These are phyloP conservation scores for Spilogale gracilis DNA, from an alignment of 2,113 vertebrate genomes.

Conservation along the genomic window DNA sequence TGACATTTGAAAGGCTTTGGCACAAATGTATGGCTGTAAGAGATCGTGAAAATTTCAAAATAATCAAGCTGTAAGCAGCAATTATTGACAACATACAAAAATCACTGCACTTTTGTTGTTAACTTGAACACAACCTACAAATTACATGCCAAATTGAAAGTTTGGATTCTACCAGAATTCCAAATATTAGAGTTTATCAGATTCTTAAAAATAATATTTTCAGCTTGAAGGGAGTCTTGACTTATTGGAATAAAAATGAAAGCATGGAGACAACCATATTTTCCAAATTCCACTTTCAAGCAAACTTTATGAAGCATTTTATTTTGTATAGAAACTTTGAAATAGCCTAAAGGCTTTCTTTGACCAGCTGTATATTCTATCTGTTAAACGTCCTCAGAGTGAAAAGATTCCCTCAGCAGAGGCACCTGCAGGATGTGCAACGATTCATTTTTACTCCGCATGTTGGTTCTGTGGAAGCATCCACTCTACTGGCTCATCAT, in stretches of 20 bases:
- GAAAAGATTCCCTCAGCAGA: conserved; percentile 81
- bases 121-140: conserved; percentile 39
- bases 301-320: conserved; percentile 79
- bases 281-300: conserved; percentile 74
- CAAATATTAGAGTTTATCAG: conserved; percentile 59
- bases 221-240: conserved; percentile 24
- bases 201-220: conserved; percentile 74
- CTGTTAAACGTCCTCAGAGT: conserved; percentile 78
- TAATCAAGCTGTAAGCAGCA: conserved; percentile 34
- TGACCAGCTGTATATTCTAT: conserved; percentile 84
- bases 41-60: conserved; percentile 55
- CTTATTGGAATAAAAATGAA: conserved; percentile 72
- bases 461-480: conserved; percentile 71
- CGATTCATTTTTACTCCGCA: conserved; percentile 60
- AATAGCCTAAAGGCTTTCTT: conserved; percentile 84
- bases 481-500: conserved; percentile 79
- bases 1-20: conserved; percentile 62
- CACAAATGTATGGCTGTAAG: not conserved
- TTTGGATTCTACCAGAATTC: not conserved
- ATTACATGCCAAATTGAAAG: conserved; percentile 10
- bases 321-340: conserved; percentile 82
- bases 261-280: conserved; percentile 69
- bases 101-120: conserved; percentile 49
- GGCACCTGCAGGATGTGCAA: conserved; percentile 84
- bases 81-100: conserved; percentile 48